Percentiles rank a stretch among this genome's conserved stretches.
Evolutionary conservation across 2,797 vertebrate genomes (phyloP).

Genomic region (Gastrophryne carolinensis): DNA sequence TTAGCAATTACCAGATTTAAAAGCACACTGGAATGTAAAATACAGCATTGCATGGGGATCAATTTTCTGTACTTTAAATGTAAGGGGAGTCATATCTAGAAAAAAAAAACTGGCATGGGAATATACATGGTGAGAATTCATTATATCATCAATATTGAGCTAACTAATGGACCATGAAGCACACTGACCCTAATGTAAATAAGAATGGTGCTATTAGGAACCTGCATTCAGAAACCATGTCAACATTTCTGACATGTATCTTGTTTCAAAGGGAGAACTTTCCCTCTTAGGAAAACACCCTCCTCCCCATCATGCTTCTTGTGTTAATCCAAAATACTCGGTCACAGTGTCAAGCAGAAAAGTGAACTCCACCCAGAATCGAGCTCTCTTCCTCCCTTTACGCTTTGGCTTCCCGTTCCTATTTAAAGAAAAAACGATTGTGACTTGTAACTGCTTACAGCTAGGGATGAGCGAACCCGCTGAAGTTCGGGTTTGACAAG

Average conservation of each 20-base stretch:
- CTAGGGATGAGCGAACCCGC: no score
- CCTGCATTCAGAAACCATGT: neutral
- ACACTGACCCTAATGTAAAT: neutral
- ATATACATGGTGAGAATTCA: neutral
- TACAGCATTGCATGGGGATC: neutral
- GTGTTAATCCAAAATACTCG: no score
- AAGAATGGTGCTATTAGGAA: neutral
- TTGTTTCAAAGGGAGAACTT: neutral
- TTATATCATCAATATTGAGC: neutral
- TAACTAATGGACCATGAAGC: neutral
- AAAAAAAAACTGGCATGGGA: neutral
- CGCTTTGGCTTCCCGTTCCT: no score
- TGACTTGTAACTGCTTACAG: no score
- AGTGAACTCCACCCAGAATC: no score
- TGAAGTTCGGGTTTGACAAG: no score
- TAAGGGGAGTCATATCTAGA: neutral
- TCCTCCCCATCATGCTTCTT: neutral
- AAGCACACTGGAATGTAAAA: neutral
- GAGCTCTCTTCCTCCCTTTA: no score
- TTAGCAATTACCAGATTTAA: neutral
- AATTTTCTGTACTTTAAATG: neutral
- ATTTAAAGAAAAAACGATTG: no score
- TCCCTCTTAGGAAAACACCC: neutral
- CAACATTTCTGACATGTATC: neutral
- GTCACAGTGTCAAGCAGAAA: no score